Base-by-base conservation (phyloP, 2,797 vertebrate species). In the Cottoperca gobio region DNA sequence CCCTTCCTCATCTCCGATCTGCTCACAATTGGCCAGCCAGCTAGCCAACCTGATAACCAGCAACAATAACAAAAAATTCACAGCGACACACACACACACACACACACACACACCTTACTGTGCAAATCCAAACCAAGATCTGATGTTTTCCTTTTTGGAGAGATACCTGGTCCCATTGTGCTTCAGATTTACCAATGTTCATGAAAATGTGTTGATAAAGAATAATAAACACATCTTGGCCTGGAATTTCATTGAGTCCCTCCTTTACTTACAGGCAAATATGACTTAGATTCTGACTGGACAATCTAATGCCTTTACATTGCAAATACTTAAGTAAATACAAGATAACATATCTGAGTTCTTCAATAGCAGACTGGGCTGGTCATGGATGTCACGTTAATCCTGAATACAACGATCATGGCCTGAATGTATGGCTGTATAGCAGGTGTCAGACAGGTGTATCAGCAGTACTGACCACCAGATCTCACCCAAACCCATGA, bases 1-100 rank as follows among this genome's bases (percentile, higher is more conserved):
- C 92, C 91, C 89, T 82, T 76, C 64, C 53, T 76, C 54, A 17
- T 61, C 75, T 63, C 72, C 9, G 60, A 73, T 73, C 73, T 52
- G 49, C 74, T 57, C 19, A 17, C 53, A 64, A 72, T 62, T 33
- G 31, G 33, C 31, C 16, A 6, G 43, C 37, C 35, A 54, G 24
- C n/a, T 48, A 59, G 55, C 23, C 58, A 23, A 60, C 46, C 75
- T 57, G 75, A 82, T 82, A 64, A 83, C 66, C 55, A 76, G 49
- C 64, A 43, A 60, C 40, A 42, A 64, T 74, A 74, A 72, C 6
- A 59, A 66, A 9, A 49, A 48, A 28, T 31, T 62, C 40, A 52
- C 48, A 63, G 53, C 14, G 16, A 45, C 60, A 73, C n/a, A n/a
- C n/a, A n/a, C n/a, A n/a, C n/a, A n/a, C n/a, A n/a, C n/a, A n/a